Evolutionary conservation across 64 coral and sea anemone species (phyloP), one percentile per base, ranked within the genome.

Genomic region (Dendrophyllia cribrosa): DNA sequence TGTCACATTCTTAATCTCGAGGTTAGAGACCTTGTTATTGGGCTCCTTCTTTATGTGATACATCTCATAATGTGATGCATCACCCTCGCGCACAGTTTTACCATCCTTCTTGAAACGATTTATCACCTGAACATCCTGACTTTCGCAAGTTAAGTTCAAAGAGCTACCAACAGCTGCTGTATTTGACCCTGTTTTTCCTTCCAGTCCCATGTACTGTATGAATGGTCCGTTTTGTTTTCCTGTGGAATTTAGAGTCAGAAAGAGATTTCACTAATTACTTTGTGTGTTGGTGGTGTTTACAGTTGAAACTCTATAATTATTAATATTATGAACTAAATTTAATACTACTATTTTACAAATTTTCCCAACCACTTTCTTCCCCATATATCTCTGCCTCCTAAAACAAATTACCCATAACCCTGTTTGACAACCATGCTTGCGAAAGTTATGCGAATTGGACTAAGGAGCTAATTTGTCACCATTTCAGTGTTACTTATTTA

Each of bases 1-100:
- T 17, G 58, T 82, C 22, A 82, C 34, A 45, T 82, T 82, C 8
- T 48, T 82, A 19, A 82, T 82, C 43, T 82, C 78, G 7, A 82
- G 78, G n/a, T 64, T 25, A n/a, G 58, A 1, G 19, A 46, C 5
- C 14, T 45, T 65, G 15, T 21, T 19, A 13, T 75, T 9, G 16
- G 0, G 0, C 48, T 51, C 6, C 11, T 34, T 13, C 11, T 58
- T 25, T 44, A 20, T 64, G 9, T 82, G 26, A 82, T 63, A 48
- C 14, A 43, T 61, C 15, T 17, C 14, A 15, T 81, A 64, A 24
- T 66, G 26, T 65, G 44, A 9, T 0, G 6, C 66, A 25, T 69
- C 20, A 12, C 4, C 45, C 15, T 75, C 16, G 4, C 17, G 3
- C 15, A 50, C 7, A 3, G 0, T 0, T 4, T 0, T 20, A 49